Percentiles rank a stretch among this genome's conserved stretches.
Evolutionary conservation across 2,888 invertebrate species (phyloP).

Genomic region (Thalpophila matura): DNA sequence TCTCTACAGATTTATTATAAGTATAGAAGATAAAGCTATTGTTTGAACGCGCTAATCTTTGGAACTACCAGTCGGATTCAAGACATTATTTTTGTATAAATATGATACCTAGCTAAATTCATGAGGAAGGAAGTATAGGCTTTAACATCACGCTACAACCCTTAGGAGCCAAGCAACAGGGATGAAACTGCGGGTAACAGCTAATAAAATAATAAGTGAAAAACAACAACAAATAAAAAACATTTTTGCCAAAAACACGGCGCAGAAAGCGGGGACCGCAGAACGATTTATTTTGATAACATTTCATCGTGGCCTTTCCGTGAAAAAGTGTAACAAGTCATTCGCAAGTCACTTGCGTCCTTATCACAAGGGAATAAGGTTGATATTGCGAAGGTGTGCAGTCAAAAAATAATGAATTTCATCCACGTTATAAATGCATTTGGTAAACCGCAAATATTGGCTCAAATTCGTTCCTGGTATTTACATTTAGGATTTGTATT

Average conservation of each 20-base stretch:
- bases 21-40: no score
- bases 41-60: no score
- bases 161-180: no score
- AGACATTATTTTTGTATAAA: no score
- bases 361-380: constrained; percentile 29
- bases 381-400: constrained; percentile 1
- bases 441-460: constrained; percentile 62
- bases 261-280: constrained; percentile 53
- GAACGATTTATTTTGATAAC: constrained; percentile 64
- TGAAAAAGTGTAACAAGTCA: constrained; percentile 44
- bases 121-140: no score
- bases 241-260: constrained; percentile 39
- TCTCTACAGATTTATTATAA: no score
- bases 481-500: constrained; percentile 47
- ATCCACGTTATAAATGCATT: constrained; percentile 54
- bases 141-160: no score
- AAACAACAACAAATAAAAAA: constrained; percentile 13
- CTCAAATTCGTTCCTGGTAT: constrained; percentile 52
- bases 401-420: constrained; percentile 60
- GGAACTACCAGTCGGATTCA: no score
- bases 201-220: constrained; percentile 21
- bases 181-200: no score
- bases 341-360: constrained; percentile 6
- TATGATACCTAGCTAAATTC: no score
- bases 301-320: constrained; percentile 44